phyloP scores from a whole-genome alignment of 2,797 vertebrate genomes.

The Sylvilagus floridanus region DNA sequence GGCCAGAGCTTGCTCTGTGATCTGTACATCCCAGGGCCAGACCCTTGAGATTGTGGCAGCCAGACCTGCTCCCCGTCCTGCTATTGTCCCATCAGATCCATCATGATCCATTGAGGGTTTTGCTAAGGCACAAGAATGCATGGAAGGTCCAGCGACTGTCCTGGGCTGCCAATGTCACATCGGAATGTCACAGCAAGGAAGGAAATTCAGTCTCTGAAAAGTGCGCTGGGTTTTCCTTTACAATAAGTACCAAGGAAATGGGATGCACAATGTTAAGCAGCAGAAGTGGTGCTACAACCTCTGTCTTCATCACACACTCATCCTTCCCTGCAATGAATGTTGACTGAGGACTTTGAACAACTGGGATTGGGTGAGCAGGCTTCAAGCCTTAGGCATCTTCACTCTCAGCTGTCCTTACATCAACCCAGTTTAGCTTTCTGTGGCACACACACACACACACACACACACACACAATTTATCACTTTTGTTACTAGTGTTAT shows the following conservation, averaged over 20 bases:
- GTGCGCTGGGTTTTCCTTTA: background rate
- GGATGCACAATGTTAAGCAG: background rate
- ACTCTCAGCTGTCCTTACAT: background rate
- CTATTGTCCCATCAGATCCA: fast-evolving
- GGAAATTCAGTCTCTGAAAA: background rate
- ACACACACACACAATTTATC: background rate
- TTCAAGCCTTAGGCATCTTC: background rate
- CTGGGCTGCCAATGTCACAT: too few species aligned
- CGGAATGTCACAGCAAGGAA: background rate
- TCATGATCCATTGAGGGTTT: background rate
- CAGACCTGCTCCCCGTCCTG: background rate
- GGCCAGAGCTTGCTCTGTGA: background rate
- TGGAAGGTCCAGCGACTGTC: background rate
- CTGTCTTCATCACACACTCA: background rate
- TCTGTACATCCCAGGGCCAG: too few species aligned
- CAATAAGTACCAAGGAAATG: background rate
- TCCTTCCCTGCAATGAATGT: too few species aligned
- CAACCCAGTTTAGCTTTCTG: background rate
- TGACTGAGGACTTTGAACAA: background rate
- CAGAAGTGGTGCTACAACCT: background rate
- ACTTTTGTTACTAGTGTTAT: background rate
- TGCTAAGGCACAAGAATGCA: background rate
- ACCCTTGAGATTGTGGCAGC: background rate
- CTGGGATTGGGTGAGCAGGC: background rate
- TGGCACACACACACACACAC: too few species aligned